Evolutionary conservation across 2,888 invertebrate genomes (phyloP).

Genomic region (Phania funesta): DNA sequence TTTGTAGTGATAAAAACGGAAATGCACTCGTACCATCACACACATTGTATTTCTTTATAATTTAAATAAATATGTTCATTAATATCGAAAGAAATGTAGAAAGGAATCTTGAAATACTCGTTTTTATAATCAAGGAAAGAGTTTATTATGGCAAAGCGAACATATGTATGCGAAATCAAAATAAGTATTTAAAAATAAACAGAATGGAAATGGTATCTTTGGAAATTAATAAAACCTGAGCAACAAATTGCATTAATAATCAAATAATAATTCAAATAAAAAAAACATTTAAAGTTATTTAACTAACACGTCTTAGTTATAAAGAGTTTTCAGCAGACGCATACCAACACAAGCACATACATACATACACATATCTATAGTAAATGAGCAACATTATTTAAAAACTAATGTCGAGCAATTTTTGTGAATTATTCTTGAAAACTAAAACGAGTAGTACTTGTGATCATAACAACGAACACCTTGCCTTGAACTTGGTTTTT

Average conservation of each 20-base stretch:
- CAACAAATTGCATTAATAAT: slow-evolving; percentile 13
- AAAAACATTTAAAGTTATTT: not conserved
- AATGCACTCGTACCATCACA: not conserved
- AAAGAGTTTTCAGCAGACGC: not conserved
- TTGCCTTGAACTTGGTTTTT: slow-evolving; percentile 30
- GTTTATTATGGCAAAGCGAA: not conserved
- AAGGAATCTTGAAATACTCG: slow-evolving; percentile 22
- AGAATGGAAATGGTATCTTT: slow-evolving; percentile 4
- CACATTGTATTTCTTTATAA: not conserved
- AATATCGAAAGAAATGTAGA: slow-evolving; percentile 6
- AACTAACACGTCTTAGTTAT: slow-evolving; percentile 44
- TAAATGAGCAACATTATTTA: not conserved
- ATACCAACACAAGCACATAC: not conserved
- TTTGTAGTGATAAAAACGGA: slow-evolving; percentile 29
- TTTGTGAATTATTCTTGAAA: not conserved
- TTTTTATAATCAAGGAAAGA: not conserved
- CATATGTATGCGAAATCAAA: slow-evolving; percentile 52
- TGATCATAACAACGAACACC: slow-evolving; percentile 9
- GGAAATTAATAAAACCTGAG: not conserved
- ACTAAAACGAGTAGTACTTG: slow-evolving; percentile 5
- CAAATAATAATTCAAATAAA: slow-evolving; percentile 16
- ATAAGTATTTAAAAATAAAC: not conserved
- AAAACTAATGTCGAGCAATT: slow-evolving; percentile 2
- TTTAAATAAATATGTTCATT: slow-evolving; percentile 11
- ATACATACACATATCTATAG: not conserved